Evolutionary conservation across 2,888 invertebrate genomes (phyloP), one percentile per base, ranked within the genome.

Genomic region (Pseudococcus viburni): DNA sequence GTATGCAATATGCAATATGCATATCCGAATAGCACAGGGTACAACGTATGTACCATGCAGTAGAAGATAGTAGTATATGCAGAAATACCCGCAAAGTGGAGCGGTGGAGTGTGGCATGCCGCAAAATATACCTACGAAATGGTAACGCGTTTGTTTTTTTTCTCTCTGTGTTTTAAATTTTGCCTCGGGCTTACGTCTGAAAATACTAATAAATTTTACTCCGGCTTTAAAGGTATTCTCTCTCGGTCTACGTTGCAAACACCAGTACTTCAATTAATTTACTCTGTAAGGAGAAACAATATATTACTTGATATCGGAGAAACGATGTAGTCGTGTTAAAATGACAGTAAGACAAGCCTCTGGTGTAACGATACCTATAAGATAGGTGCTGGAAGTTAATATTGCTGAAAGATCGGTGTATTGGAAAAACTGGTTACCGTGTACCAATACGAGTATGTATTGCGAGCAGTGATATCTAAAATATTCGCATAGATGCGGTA

Each of bases 241-340:
- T 73, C 15, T 59, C 59, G 42, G 68, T 64, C 68, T 39, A 9
- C 68, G 86, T 86, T 42, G 87, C 87, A 83, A 87, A 87, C 87
- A 87, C 87, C 87, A 87, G 87, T 87, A 87, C 80, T 87, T 87
- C 87, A 87, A 87, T 87, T 87, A 87, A 87, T 87, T 87, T 87
- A 87, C 87, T 87, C 87, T 87, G 87, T 87, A 87, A 80, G 87
- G 59, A 87, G 87, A 80, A 87, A 87, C 87, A 87, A 87, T 87
- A 87, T 87, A 87, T 87, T 87, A 87, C 87, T 87, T 77, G 87
- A 87, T 87, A 87, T 87, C 87, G 87, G 87, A 87, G 87, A 80
- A 87, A 87, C 87, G 87, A 87, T 87, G 87, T 87, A 87, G 87
- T 87, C 87, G 87, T 87, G 87, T 87, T 87, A 87, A 87, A 87